Conservation (phyloP, 2,797 vertebrate genomes). For the Pterois miles region DNA sequence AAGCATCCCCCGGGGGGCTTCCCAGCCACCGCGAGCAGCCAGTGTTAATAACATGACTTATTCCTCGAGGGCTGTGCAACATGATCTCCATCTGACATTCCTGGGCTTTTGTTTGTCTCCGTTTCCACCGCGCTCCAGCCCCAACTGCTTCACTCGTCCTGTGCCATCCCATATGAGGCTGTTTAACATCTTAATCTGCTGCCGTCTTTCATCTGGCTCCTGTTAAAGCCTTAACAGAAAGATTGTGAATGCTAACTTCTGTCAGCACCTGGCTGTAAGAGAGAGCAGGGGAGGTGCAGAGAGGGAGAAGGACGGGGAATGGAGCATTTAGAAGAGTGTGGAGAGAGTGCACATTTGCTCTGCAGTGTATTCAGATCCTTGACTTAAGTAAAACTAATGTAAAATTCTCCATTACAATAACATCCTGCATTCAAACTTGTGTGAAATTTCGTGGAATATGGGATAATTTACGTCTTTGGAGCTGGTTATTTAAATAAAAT, state of each 20-base stretch:
- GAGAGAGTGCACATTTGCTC: constrained; percentile 19
- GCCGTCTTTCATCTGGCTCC: constrained; percentile 86
- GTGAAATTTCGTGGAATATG: neutral
- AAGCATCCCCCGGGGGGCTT: constrained; percentile 58
- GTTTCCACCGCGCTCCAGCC: constrained; percentile 60
- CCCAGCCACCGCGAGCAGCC: constrained; percentile 54
- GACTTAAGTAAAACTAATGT: neutral
- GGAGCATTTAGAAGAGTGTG: constrained; percentile 28
- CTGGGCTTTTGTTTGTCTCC: constrained; percentile 79
- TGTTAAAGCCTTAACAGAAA: constrained; percentile 83
- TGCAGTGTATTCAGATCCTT: neutral
- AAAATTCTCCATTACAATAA: neutral
- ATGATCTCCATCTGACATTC: constrained; percentile 79
- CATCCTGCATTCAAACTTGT: neutral
- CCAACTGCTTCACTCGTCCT: constrained; percentile 75
- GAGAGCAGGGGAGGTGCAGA: constrained; percentile 55
- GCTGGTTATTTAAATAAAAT: neutral
- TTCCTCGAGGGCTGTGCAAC: constrained; percentile 77
- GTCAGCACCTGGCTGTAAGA: constrained; percentile 82
- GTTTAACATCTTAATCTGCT: constrained; percentile 85
- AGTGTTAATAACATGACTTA: constrained; percentile 78
- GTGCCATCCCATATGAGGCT: constrained; percentile 80
- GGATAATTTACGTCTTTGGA: neutral
- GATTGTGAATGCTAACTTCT: constrained; percentile 83
- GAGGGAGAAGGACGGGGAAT: constrained; percentile 34